These are phyloP conservation scores for Cochlearius cochlearius DNA, from an alignment of 2,113 vertebrate genomes.

Conservation along the genomic window DNA sequence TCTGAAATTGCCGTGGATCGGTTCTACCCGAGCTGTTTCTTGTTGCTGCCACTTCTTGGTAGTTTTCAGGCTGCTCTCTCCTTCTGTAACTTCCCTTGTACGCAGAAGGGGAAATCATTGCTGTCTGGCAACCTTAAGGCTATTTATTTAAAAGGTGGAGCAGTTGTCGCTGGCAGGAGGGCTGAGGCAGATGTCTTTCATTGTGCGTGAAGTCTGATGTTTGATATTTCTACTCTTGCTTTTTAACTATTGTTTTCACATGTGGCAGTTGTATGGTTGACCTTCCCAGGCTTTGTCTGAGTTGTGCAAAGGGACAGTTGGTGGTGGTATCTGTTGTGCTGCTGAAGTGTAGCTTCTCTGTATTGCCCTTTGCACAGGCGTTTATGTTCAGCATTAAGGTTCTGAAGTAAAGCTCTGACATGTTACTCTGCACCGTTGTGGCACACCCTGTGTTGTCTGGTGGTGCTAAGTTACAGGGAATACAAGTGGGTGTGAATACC, in stretches of 20 bases:
- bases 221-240: neutral
- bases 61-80: neutral
- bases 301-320: neutral
- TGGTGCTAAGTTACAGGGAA: neutral
- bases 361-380: neutral
- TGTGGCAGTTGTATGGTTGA: neutral
- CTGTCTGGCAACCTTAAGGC: neutral
- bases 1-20: neutral
- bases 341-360: neutral
- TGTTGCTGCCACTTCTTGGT: neutral
- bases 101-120: neutral
- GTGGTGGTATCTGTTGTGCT: neutral
- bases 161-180: neutral
- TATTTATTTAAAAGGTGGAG: constrained; percentile 6
- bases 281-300: neutral
- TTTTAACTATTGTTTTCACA: neutral
- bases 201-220: neutral
- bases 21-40: neutral
- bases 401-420: neutral
- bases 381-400: neutral
- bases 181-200: neutral
- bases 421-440: neutral
- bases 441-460: neutral
- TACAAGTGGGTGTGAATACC: neutral
- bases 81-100: neutral